These are phyloP conservation scores for Lepidotrigona ventralis DNA, from an alignment of 1,140 invertebrate species.

Conservation along the genomic window DNA sequence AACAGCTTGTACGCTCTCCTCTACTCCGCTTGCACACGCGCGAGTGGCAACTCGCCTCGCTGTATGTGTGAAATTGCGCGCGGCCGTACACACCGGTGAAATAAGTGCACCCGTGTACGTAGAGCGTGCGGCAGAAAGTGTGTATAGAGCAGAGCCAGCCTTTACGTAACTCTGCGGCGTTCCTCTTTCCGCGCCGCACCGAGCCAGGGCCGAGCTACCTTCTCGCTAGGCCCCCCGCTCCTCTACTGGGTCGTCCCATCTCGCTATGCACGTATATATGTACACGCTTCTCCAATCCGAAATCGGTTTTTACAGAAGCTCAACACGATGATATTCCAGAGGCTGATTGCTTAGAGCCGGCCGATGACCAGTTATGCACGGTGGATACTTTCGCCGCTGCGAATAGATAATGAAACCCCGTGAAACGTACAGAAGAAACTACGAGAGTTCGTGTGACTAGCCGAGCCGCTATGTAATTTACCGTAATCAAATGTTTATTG, in stretches of 20 bases:
- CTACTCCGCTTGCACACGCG: too few relatives aligned
- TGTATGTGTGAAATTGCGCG: constrained; percentile 19
- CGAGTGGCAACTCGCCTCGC: background rate
- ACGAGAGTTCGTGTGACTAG: background rate
- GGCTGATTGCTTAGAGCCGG: background rate
- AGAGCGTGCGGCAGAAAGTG: constrained; percentile 14
- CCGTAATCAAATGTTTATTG: constrained; percentile 35
- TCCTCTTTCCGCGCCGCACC: constrained; percentile 57
- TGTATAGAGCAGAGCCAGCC: constrained; percentile 28
- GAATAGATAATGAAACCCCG: constrained; percentile 22
- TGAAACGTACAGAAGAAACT: background rate
- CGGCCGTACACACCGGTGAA: constrained; percentile 34
- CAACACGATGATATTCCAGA: background rate
- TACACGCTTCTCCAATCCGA: background rate
- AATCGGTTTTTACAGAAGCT: background rate
- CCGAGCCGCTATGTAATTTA: background rate
- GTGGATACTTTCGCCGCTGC: constrained; percentile 30
- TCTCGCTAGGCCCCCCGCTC: background rate
- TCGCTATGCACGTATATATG: background rate
- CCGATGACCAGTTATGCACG: constrained; percentile 4
- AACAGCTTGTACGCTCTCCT: background rate
- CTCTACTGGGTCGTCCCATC: too few relatives aligned
- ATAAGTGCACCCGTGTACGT: constrained; percentile 56
- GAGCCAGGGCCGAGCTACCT: constrained; percentile 45
- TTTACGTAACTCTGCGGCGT: constrained; percentile 69